Conservation (phyloP, 2,113 vertebrate species). For the Bubalus kerabau region DNA sequence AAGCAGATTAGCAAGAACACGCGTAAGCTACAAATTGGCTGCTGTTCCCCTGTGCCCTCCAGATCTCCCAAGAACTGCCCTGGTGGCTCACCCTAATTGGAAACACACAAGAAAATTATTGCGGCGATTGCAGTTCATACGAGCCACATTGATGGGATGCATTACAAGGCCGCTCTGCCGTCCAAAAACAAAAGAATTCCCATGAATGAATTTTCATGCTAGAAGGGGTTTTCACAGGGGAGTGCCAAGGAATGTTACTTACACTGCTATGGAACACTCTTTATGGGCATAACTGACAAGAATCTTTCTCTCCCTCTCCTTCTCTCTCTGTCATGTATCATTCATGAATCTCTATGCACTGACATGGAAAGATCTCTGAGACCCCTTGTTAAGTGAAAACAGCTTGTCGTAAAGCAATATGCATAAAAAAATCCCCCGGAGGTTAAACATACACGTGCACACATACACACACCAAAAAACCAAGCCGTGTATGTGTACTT, state of each 20-base stretch:
- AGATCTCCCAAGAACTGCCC: neutral
- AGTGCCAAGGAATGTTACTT: neutral
- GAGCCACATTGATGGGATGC: rapidly evolving
- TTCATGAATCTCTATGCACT: neutral
- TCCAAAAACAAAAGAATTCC: neutral
- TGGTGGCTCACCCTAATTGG: neutral
- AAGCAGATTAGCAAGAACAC: neutral
- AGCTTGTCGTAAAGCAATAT: neutral
- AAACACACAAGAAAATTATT: neutral
- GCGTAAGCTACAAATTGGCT: neutral
- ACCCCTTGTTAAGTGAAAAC: neutral
- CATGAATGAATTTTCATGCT: neutral
- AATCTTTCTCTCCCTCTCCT: neutral
- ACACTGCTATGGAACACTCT: neutral
- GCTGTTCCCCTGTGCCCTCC: neutral
- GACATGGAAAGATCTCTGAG: neutral
- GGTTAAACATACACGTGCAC: neutral
- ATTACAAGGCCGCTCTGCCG: neutral
- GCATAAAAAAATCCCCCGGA: neutral
- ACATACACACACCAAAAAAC: neutral
- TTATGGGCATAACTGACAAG: neutral
- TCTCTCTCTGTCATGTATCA: neutral
- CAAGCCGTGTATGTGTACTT: neutral
- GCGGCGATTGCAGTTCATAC: neutral
- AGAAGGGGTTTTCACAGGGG: neutral